Evolutionary conservation across 2,113 vertebrate genomes (phyloP), one percentile per base, ranked within the genome.

Genomic region (Peromyscus californicus): DNA sequence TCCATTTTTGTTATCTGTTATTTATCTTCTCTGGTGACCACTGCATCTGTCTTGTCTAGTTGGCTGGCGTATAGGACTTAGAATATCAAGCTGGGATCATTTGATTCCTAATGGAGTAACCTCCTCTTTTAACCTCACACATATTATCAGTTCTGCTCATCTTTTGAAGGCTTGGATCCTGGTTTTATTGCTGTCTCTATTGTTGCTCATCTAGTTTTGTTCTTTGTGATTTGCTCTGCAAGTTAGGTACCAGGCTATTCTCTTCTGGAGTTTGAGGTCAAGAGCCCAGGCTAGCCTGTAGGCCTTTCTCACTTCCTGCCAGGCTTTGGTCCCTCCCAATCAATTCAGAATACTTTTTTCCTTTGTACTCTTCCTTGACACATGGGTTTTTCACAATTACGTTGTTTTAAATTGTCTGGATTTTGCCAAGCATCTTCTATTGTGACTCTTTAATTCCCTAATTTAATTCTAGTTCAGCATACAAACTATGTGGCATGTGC

Each of bases 391-490:
- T 95, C 45, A 90, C 63, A 96, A 96, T 5, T 78, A 5, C 70
- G 13, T 48, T 96, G 94, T 92, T 92, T 79, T 24, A 95, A 89
- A 76, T 45, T 86, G n/a, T 39, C 39, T 91, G 45, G 8, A 16
- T 95, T 91, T 97, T 96, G 33, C 84, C 48, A 92, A 70, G 31
- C 65, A 74, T 54, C 21, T 54, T 91, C 75, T 83, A 3, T 69
- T 82, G 87, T 61, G 51, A 75, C 76, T 79, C n/a, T 72, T 54
- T 93, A 92, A 91, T 86, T 87, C 45, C 72, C 67, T 93, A 90
- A 94, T 85, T 69, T 61, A 92, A 65, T 89, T 95, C 59, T 70
- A 42, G 6, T 22, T 85, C 57, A 70, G 36, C 19, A 24, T 75
- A 42, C 42, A 3, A 12, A 67, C 45, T 69, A 57, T 57, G 33